phyloP scores from a whole-genome alignment of 2,888 invertebrate species.

The Rhingia rostrata region DNA sequence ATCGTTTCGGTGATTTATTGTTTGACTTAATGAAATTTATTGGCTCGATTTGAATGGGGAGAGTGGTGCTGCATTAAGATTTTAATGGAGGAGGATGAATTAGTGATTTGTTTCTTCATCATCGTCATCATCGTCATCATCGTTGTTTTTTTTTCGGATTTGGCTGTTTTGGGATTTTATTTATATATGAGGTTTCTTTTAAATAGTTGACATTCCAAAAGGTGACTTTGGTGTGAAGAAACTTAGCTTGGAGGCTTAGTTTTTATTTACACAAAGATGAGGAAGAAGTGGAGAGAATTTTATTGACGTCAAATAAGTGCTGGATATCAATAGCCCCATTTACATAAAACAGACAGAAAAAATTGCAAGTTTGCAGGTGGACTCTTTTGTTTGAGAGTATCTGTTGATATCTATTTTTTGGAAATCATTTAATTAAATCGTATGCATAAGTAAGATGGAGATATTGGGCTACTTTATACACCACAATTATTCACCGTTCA shows the following conservation, averaged over 20 bases:
- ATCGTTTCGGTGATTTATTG: slow-evolving; percentile 73
- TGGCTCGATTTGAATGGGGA: slow-evolving; percentile 66
- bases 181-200: slow-evolving; percentile 17
- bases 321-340: no score
- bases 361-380: no score
- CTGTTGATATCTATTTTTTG: no score
- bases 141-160: slow-evolving; percentile 1
- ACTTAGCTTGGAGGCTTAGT: background rate
- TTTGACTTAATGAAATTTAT: slow-evolving; percentile 74
- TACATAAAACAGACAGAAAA: no score
- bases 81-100: slow-evolving; percentile 72
- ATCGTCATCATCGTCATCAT: background rate
- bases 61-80: slow-evolving; percentile 64
- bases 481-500: no score
- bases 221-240: slow-evolving; percentile 17
- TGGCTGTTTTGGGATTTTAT: slow-evolving; percentile 1
- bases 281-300: no score
- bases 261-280: no score
- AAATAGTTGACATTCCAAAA: slow-evolving; percentile 51
- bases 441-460: no score
- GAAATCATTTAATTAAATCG: no score
- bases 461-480: no score
- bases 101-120: slow-evolving; percentile 66
- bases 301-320: no score
- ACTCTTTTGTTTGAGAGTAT: no score